Evolutionary conservation across 2,113 vertebrate genomes (phyloP), one percentile per base, ranked within the genome.

Genomic region (Coregonus clupeaformis): DNA sequence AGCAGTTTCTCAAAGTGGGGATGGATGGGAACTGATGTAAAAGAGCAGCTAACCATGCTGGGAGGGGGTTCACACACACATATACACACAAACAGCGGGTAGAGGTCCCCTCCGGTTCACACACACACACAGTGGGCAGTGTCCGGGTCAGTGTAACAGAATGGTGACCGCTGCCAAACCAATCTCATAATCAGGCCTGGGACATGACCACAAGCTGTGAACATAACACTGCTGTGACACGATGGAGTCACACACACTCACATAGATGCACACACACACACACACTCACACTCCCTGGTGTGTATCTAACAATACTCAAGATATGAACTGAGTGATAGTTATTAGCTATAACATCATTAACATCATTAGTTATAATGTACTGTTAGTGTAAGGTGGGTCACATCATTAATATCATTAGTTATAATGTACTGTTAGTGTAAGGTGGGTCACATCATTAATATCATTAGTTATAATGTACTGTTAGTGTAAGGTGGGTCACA

Each of bases 191-290:
- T 64, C 79, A 74, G 80, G 77, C 69, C 72, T 71, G 66, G 27
- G 76, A 89, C 62, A 69, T 74, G 80, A 76, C 78, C 74, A 47
- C 85, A 88, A 77, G 85, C 82, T 90, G 84, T 83, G 83, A 85
- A 88, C 49, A 16, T 87, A 84, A 86, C 85, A 85, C 83, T 27
- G 84, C 75, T 74, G 77, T 72, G 79, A 88, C 82, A 84, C 55
- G n/a, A 66, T 55, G 55, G 75, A 60, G 73, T 59, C 76, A 68
- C 65, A 30, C 25, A 68, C 49, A 79, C 5, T 27, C 66, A 71
- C 63, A 71, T 7, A 27, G 32, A 70, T 73, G 83, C 71, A 69
- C 42, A 12, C 20, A 32, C 32, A 47, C 36, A 22, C 32, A 36
- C 32, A 47, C n/a, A 25, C 45, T 0, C 45, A 25, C 45, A 14